These are phyloP conservation scores for Eudyptes chrysolophus DNA, from an alignment of 2,113 vertebrate genomes.

Conservation along the genomic window DNA sequence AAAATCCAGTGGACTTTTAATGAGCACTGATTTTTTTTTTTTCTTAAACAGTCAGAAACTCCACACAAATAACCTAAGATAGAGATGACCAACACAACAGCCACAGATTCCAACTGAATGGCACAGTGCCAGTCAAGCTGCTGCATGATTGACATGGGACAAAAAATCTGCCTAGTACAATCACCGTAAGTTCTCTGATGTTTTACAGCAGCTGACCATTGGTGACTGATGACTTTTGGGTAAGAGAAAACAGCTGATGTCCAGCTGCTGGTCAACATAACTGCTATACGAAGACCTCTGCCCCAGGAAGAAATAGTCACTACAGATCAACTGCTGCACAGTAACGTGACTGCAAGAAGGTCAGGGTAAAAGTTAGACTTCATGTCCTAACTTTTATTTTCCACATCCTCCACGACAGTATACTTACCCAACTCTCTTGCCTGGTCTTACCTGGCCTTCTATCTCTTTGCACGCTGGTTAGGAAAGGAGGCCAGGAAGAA, in stretches of 20 bases:
- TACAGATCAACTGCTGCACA: background rate
- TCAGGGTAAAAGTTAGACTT: background rate
- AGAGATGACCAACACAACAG: background rate
- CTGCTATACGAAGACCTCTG: background rate
- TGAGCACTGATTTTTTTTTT: background rate
- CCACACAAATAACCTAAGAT: background rate
- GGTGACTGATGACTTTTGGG: background rate
- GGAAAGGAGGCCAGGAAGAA: background rate
- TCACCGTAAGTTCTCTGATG: background rate
- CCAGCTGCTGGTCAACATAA: background rate
- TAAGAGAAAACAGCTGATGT: background rate
- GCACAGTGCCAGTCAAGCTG: background rate
- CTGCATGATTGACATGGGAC: background rate
- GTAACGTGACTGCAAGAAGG: fast-evolving
- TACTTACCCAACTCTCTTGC: background rate
- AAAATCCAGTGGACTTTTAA: background rate
- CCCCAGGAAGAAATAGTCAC: background rate
- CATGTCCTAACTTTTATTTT: background rate
- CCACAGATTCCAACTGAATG: background rate
- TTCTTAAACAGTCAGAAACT: background rate
- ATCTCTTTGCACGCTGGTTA: background rate
- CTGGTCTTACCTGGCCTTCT: background rate
- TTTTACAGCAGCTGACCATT: background rate
- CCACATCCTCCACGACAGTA: background rate
- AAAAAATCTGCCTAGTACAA: background rate